Evolutionary conservation across 2,888 invertebrate genomes (phyloP).

Genomic region (Drosophila meridionalis): DNA sequence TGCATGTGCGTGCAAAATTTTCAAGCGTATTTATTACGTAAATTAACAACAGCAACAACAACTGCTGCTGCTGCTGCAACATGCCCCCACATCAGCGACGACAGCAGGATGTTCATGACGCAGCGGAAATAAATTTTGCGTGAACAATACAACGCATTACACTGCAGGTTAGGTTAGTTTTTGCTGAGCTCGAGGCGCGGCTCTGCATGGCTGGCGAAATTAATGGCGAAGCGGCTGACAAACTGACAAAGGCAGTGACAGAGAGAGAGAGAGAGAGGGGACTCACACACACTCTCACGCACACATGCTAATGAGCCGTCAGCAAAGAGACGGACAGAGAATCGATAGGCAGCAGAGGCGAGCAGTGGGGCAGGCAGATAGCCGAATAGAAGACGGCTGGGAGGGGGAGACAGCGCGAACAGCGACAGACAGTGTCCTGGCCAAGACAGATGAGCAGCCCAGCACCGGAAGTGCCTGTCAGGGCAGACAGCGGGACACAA

Average conservation of each 20-base stretch:
- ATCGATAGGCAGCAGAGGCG: slow-evolving; percentile 2
- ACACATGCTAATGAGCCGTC: slow-evolving; percentile 77
- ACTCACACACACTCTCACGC: slow-evolving; percentile 35
- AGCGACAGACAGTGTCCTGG: slow-evolving; percentile 37
- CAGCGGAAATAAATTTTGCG: slow-evolving; percentile 80
- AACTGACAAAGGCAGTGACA: slow-evolving; percentile 1
- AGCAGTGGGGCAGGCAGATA: not conserved
- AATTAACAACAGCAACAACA: slow-evolving; percentile 67
- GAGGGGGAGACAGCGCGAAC: not conserved
- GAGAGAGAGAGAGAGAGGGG: not conserved
- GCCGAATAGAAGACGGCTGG: not conserved
- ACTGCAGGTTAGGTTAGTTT: slow-evolving; percentile 76
- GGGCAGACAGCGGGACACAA: slow-evolving; percentile 17
- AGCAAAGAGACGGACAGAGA: slow-evolving; percentile 34
- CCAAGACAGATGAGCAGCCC: slow-evolving; percentile 35
- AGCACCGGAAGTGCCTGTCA: slow-evolving; percentile 70
- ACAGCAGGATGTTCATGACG: slow-evolving; percentile 78
- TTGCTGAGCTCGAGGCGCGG: slow-evolving; percentile 23
- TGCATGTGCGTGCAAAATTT: slow-evolving; percentile 80
- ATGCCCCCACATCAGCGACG: slow-evolving; percentile 61
- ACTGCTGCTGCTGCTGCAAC: slow-evolving; percentile 24
- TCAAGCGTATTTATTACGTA: slow-evolving; percentile 79
- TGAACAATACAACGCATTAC: slow-evolving; percentile 80
- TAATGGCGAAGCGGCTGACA: slow-evolving; percentile 68
- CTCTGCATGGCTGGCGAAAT: slow-evolving; percentile 49